Conservation (phyloP, 2,888 invertebrate species). For the Mesorhabditis spiculigera region DNA sequence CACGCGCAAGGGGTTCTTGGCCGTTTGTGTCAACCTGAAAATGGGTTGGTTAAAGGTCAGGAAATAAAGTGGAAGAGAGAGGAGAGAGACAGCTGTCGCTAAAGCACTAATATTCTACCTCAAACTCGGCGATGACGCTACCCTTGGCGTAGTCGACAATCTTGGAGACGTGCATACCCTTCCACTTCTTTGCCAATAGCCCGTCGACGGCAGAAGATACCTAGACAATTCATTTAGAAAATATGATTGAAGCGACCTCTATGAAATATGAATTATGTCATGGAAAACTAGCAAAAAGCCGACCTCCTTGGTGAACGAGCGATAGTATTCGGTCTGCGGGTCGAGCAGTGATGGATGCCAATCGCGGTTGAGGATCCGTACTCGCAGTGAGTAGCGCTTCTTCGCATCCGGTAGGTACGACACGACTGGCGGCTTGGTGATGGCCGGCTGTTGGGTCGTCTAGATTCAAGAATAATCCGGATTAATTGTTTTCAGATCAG, state of each 20-base stretch:
- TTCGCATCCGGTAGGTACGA: slow-evolving; percentile 23
- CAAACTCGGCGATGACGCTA: slow-evolving; percentile 38
- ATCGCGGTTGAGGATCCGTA: slow-evolving; percentile 43
- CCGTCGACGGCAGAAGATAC: slow-evolving; percentile 19
- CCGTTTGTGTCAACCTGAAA: background rate
- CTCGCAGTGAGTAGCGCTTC: slow-evolving; percentile 31
- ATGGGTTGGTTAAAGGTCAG: background rate
- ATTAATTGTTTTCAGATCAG: no score
- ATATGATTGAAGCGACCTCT: background rate
- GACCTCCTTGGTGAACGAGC: slow-evolving; percentile 41
- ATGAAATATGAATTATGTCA: background rate
- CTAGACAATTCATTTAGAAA: slow-evolving; percentile 9
- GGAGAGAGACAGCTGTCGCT: no score
- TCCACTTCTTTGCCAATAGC: slow-evolving; percentile 31
- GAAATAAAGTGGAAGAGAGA: no score
- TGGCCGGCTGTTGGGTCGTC: background rate
- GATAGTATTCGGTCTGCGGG: slow-evolving; percentile 36
- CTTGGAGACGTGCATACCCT: slow-evolving; percentile 39
- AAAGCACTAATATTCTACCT: slow-evolving; percentile 13
- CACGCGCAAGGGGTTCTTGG: slow-evolving; percentile 15
- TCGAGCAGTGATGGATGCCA: slow-evolving; percentile 34
- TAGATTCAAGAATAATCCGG: background rate
- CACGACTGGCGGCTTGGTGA: slow-evolving; percentile 10
- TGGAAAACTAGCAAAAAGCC: slow-evolving; percentile 5
- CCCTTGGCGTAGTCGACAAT: slow-evolving; percentile 35